Evolutionary conservation across 2,797 vertebrate genomes (phyloP).

Genomic region (Atherinosoma microstoma): DNA sequence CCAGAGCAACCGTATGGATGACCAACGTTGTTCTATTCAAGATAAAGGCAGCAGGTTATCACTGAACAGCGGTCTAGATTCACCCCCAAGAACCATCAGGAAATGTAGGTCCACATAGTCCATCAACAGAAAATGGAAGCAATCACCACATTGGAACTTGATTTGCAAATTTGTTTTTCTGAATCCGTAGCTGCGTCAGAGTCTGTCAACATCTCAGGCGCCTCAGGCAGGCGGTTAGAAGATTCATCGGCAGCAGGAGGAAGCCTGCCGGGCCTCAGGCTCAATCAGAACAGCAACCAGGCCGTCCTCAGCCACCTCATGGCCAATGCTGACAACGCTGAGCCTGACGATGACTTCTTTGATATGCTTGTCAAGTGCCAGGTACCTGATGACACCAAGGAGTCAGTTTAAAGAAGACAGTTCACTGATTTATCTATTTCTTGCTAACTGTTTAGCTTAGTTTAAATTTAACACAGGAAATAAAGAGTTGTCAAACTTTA

Average conservation of each 20-base stretch:
- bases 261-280: constrained; percentile 88
- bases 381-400: constrained; percentile 67
- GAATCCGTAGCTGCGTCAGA: constrained; percentile 82
- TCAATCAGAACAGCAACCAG: constrained; percentile 79
- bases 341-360: constrained; percentile 94
- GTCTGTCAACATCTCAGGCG: constrained; percentile 82
- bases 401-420: background rate
- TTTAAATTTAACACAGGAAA: background rate
- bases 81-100: constrained; percentile 80
- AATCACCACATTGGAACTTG: background rate
- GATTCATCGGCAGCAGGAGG: constrained; percentile 84
- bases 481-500: background rate
- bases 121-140: background rate
- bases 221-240: constrained; percentile 87
- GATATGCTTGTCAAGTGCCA: constrained; percentile 95
- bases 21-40: constrained; percentile 91
- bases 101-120: constrained; percentile 83
- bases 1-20: constrained; percentile 98
- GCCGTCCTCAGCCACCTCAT: constrained; percentile 87
- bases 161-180: background rate
- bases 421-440: background rate
- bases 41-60: constrained; percentile 81
- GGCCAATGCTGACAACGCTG: constrained; percentile 80
- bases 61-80: constrained; percentile 65
- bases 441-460: background rate